Percentiles rank a stretch among this genome's conserved stretches.
Conservation (phyloP, 2,888 invertebrate species). For the Sarcophaga carnaria region DNA sequence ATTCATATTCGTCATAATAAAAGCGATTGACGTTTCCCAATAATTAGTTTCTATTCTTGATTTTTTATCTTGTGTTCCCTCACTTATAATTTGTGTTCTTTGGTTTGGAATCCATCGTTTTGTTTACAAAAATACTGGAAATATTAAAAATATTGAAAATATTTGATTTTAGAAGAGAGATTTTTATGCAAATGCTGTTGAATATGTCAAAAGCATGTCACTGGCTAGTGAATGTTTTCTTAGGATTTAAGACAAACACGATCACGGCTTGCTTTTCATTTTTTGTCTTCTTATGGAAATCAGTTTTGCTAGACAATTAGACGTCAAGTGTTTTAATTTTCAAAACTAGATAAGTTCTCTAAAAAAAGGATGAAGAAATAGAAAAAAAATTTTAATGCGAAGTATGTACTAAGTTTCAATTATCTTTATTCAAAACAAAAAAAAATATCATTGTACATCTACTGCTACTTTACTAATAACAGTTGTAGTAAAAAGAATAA, state of each 20-base stretch:
- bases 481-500: no score
- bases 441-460: no score
- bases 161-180: conserved; percentile 37
- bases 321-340: conserved; percentile 42
- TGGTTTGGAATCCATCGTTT: neutral
- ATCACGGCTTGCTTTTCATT: conserved; percentile 43
- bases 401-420: no score
- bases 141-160: conserved; percentile 32
- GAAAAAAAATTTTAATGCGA: no score
- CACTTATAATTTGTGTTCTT: conserved; percentile 17
- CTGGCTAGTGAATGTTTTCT: conserved; percentile 58
- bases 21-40: conserved; percentile 61
- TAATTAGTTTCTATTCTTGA: conserved; percentile 55
- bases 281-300: neutral
- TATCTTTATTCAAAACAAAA: no score
- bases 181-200: conserved; percentile 62
- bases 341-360: no score
- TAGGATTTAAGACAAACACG: conserved; percentile 64
- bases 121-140: neutral
- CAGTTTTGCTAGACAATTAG: conserved; percentile 60
- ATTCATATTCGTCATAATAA: conserved; percentile 47
- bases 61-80: neutral
- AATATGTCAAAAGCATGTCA: conserved; percentile 67
- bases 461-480: no score
- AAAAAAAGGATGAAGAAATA: no score